Evolutionary conservation across 2,888 invertebrate species (phyloP).

Genomic region (Amphipyra tragopoginis): DNA sequence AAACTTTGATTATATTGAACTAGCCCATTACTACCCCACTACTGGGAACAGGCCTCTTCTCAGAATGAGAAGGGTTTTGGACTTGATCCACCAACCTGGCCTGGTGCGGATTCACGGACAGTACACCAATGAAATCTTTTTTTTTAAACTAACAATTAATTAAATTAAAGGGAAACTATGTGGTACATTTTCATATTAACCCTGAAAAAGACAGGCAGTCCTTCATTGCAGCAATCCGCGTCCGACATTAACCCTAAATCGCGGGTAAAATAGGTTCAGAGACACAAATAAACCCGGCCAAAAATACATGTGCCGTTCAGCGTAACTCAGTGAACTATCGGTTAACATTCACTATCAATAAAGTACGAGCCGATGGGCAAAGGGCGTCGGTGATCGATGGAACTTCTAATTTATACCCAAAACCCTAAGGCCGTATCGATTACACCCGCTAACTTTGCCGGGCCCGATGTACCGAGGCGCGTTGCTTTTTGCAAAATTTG

Average conservation of each 20-base stretch:
- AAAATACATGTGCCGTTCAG: slow-evolving; percentile 70
- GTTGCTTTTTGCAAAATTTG: slow-evolving; percentile 83
- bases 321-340: slow-evolving; percentile 80
- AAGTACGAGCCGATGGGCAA: slow-evolving; percentile 87
- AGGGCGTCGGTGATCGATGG: slow-evolving; percentile 89
- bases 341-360: slow-evolving; percentile 86
- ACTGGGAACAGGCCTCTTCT: too few relatives aligned
- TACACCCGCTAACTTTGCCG: slow-evolving; percentile 81
- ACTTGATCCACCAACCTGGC: too few relatives aligned
- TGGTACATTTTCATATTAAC: slow-evolving; percentile 1
- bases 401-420: slow-evolving; percentile 88
- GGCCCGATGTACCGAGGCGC: slow-evolving; percentile 67
- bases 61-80: too few relatives aligned
- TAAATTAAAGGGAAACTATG: not conserved
- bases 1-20: too few relatives aligned
- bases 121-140: too few relatives aligned
- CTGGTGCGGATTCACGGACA: too few relatives aligned
- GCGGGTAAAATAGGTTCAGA: slow-evolving; percentile 46
- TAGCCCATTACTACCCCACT: too few relatives aligned
- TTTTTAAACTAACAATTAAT: not conserved
- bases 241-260: slow-evolving; percentile 48
- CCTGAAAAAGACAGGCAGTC: slow-evolving; percentile 2
- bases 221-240: slow-evolving; percentile 6
- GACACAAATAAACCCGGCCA: slow-evolving; percentile 57
- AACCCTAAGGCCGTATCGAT: slow-evolving; percentile 89